These are phyloP conservation scores for Lucinisca nassula DNA, from an alignment of 2,888 invertebrate species.

Conservation along the genomic window DNA sequence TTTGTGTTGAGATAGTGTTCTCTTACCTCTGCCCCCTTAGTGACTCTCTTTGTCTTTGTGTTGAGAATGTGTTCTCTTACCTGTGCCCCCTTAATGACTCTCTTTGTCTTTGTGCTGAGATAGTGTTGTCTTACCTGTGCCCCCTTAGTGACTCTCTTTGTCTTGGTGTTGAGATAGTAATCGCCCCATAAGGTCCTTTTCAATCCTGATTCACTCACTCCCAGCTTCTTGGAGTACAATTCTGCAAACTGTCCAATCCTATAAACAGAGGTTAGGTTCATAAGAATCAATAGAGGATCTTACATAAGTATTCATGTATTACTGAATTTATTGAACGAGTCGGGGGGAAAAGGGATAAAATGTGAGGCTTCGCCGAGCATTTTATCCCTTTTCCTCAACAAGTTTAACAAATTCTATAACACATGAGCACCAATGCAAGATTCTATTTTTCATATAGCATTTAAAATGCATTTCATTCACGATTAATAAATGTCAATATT, in stretches of 20 bases:
- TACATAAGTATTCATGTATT: too few species aligned
- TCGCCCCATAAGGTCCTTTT: constrained; percentile 97
- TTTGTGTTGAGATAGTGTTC: constrained; percentile 96
- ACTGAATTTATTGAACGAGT: too few species aligned
- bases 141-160: constrained; percentile 94
- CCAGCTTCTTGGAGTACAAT: constrained; percentile 93
- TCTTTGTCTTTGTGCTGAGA: constrained; percentile 94
- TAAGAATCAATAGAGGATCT: too few species aligned
- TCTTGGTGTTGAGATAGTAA: constrained; percentile 95
- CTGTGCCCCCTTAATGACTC: constrained; percentile 95
- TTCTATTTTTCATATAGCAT: too few species aligned
- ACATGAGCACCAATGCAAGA: too few species aligned
- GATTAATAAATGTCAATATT: too few species aligned
- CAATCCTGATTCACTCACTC: constrained; percentile 92
- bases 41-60: constrained; percentile 94
- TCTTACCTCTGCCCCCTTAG: constrained; percentile 95
- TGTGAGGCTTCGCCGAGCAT: too few species aligned
- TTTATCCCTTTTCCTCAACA: too few species aligned
- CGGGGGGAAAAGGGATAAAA: too few species aligned
- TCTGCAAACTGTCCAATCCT: constrained; percentile 94
- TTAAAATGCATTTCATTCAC: too few species aligned
- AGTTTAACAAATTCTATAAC: too few species aligned
- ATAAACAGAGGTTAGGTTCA: too few species aligned
- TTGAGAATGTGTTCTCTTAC: constrained; percentile 92
- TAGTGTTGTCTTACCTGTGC: constrained; percentile 91